These are phyloP conservation scores for Heterotis niloticus DNA, from an alignment of 2,113 vertebrate genomes.

Conservation along the genomic window DNA sequence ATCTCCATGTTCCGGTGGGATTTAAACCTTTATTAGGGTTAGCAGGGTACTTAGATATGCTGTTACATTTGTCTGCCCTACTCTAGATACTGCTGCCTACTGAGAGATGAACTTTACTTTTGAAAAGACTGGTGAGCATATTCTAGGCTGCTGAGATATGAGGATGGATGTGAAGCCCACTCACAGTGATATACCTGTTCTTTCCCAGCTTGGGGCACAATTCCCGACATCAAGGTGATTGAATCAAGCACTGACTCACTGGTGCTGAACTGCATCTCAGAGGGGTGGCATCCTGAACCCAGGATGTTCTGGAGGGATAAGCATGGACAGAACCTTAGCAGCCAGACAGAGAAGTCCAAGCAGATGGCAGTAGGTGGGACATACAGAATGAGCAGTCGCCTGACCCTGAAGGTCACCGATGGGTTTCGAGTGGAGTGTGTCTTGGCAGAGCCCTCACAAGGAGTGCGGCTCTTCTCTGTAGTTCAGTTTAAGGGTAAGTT, in stretches of 20 bases:
- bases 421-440: background rate
- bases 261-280: slow-evolving; percentile 11
- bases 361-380: background rate
- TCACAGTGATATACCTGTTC: background rate
- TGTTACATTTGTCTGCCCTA: too few relatives aligned
- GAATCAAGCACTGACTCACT: background rate
- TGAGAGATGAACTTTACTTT: background rate
- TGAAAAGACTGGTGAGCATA: background rate
- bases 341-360: background rate
- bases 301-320: slow-evolving; percentile 7
- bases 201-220: background rate
- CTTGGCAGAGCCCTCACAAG: background rate
- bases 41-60: too few relatives aligned
- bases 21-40: too few relatives aligned
- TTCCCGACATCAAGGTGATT: background rate
- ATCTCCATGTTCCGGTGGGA: too few relatives aligned
- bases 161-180: background rate
- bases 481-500: background rate
- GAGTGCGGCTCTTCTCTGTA: background rate
- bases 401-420: background rate
- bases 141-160: background rate
- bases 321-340: background rate
- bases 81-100: too few relatives aligned
- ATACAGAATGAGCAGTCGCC: background rate
- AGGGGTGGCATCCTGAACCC: slow-evolving; percentile 16